Conservation (phyloP, 2,113 vertebrate genomes). For the Caranx ignobilis region DNA sequence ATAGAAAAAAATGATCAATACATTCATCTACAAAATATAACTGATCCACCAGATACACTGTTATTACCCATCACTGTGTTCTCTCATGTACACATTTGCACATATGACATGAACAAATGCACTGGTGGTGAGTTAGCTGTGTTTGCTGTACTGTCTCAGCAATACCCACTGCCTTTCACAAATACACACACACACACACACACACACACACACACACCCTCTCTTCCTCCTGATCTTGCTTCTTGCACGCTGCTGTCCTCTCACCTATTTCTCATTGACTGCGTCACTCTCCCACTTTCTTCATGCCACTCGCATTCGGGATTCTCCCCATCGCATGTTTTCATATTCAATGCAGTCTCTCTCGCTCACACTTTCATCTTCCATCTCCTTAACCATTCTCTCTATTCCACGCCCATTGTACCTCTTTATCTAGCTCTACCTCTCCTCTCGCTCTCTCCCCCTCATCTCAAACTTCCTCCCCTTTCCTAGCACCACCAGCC, state of each 20-base stretch:
- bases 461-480: slow-evolving; percentile 49
- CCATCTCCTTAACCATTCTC: slow-evolving; percentile 55
- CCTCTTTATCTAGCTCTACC: slow-evolving; percentile 57
- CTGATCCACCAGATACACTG: neutral
- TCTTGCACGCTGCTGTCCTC: slow-evolving; percentile 12
- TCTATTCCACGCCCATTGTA: slow-evolving; percentile 37
- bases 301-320: slow-evolving; percentile 48
- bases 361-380: slow-evolving; percentile 57
- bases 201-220: slow-evolving; percentile 10
- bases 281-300: slow-evolving; percentile 42
- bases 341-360: slow-evolving; percentile 59
- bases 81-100: neutral
- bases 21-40: neutral
- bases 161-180: slow-evolving; percentile 12
- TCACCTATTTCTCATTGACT: slow-evolving; percentile 54
- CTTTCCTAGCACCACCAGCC: slow-evolving; percentile 18
- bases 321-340: slow-evolving; percentile 63
- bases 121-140: neutral
- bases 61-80: neutral
- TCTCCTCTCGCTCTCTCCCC: slow-evolving; percentile 12
- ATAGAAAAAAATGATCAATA: neutral
- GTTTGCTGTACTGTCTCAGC: slow-evolving; percentile 21
- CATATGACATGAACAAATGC: neutral
- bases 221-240: neutral
- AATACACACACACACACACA: slow-evolving; percentile 14